These are phyloP conservation scores for Montipora sp. DNA, from an alignment of 64 coral and sea anemone genomes.

Conservation along the genomic window DNA sequence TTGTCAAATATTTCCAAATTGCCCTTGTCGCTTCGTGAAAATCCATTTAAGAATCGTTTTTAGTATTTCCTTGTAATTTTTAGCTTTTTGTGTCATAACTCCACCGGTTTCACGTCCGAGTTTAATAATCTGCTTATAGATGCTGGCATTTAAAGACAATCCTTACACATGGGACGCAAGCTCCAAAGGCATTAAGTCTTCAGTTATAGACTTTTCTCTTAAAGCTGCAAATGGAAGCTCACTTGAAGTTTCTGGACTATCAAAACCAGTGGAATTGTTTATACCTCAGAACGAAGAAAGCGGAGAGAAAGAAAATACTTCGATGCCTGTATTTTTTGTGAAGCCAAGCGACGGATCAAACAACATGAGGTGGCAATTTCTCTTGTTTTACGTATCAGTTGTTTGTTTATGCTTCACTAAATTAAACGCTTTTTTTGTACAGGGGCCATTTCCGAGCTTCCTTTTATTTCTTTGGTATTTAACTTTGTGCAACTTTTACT, in stretches of 20 bases:
- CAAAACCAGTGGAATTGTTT: slow-evolving; percentile 71
- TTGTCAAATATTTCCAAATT: no score
- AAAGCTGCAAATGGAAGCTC: slow-evolving; percentile 70
- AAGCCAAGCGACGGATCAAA: slow-evolving; percentile 76
- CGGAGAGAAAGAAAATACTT: slow-evolving; percentile 29
- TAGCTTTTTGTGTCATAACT: background rate
- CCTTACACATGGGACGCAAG: slow-evolving; percentile 89
- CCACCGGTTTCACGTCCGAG: background rate
- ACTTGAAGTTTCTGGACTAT: slow-evolving; percentile 71
- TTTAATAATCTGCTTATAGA: slow-evolving; percentile 27
- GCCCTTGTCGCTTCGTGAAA: no score
- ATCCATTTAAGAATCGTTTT: background rate
- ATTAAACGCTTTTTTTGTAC: no score
- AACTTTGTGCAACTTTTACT: no score
- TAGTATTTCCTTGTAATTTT: background rate
- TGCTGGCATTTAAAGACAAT: slow-evolving; percentile 77
- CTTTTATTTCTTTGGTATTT: no score
- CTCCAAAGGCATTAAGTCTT: slow-evolving; percentile 77
- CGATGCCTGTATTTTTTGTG: slow-evolving; percentile 48
- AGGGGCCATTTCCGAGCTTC: no score
- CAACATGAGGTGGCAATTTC: slow-evolving; percentile 14
- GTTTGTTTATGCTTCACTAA: no score
- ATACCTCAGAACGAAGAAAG: slow-evolving; percentile 62
- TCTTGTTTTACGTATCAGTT: background rate
- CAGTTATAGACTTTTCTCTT: slow-evolving; percentile 82